Conservation (phyloP, 2,888 invertebrate genomes). For the Dynastes hyllus region DNA sequence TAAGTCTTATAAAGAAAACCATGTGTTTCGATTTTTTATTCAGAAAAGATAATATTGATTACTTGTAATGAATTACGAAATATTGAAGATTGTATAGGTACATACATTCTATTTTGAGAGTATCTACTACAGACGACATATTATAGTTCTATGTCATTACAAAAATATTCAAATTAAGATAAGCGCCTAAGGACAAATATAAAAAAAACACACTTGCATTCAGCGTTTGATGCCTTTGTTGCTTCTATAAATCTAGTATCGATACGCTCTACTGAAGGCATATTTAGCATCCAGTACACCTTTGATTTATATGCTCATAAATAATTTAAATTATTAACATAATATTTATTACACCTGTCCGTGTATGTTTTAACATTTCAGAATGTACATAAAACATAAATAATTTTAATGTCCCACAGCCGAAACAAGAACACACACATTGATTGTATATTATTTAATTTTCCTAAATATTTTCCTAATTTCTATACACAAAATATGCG, state of each 20-base stretch:
- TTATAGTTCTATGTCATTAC: no score
- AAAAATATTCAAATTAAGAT: no score
- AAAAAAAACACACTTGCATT: no score
- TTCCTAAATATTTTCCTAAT: constrained; percentile 37
- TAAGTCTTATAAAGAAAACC: no score
- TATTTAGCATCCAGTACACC: constrained; percentile 28
- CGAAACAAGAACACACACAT: constrained; percentile 36
- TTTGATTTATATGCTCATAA: constrained; percentile 37
- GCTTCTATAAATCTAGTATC: background rate
- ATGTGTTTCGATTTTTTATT: no score
- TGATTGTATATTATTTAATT: constrained; percentile 42
- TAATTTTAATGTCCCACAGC: constrained; percentile 20
- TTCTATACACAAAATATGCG: constrained; percentile 14
- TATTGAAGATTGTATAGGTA: no score
- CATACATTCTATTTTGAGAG: no score
- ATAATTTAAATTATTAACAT: constrained; percentile 35
- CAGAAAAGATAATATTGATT: no score
- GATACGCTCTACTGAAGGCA: background rate
- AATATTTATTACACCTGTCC: constrained; percentile 36
- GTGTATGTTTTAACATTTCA: constrained; percentile 18
- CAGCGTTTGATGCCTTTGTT: background rate
- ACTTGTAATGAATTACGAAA: no score
- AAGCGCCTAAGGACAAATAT: no score
- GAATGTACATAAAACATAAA: constrained; percentile 34
- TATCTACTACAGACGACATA: no score